Evolutionary conservation across 2,888 invertebrate species (phyloP).

Genomic region (Parnassius glacialis): DNA sequence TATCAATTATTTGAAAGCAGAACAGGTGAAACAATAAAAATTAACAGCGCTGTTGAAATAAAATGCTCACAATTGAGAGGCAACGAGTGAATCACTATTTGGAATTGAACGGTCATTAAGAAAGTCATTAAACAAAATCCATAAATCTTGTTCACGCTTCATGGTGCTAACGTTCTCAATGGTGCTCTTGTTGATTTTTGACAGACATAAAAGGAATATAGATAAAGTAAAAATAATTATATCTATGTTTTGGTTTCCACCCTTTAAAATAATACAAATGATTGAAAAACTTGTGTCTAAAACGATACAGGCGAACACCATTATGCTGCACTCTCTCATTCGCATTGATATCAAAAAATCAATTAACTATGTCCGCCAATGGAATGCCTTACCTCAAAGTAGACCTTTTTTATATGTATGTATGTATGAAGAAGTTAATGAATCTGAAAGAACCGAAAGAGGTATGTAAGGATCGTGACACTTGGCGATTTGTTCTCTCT

Average conservation of each 20-base stretch:
- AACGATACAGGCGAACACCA: background rate
- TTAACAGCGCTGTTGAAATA: conserved; percentile 27
- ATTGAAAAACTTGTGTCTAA: background rate
- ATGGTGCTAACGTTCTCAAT: conserved; percentile 7
- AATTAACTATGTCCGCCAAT: no score
- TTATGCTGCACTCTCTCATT: background rate
- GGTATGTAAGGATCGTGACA: no score
- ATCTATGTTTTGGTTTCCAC: background rate
- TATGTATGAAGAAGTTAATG: no score
- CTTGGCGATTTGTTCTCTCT: no score
- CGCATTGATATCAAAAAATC: no score
- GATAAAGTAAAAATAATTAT: background rate
- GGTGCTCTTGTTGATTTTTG: conserved; percentile 12
- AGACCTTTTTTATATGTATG: no score
- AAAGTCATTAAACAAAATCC: conserved; percentile 32
- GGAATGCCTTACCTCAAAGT: no score
- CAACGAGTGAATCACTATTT: conserved; percentile 29
- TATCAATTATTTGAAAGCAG: no score
- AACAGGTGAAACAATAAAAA: background rate
- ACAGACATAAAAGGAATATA: background rate
- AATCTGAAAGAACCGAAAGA: no score
- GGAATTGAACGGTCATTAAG: conserved; percentile 33
- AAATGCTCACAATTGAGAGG: conserved; percentile 28
- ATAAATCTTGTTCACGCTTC: conserved; percentile 36
- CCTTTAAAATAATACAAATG: no score